Base-by-base conservation (phyloP, 2,113 vertebrate genomes). In the Candoia aspera region DNA sequence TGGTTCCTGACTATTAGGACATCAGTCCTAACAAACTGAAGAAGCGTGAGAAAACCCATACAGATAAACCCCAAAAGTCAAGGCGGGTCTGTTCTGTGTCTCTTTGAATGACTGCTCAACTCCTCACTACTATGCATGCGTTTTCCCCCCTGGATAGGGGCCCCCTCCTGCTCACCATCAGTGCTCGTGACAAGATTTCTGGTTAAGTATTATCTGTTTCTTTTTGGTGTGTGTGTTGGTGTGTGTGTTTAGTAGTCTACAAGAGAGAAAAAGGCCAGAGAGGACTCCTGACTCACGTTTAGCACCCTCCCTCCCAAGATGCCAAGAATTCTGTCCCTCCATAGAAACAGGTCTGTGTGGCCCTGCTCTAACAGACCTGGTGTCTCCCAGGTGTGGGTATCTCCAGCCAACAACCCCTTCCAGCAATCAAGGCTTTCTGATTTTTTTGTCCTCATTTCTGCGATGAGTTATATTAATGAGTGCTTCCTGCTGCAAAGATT, bases 401-500 rank as follows among this genome's bases (percentile, higher is more conserved):
- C 91, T 90, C 90, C 95, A 94, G 94, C 94, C 87, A 95, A 91
- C 95, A 96, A 95, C 4, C 86, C 95, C 94, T 94, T 94, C 94
- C 88, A 96, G 94, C 95, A 89, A 95, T 13, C 60, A 94, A 94
- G 95, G 93, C 95, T 92, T 90, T 73, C 17, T 2, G 13, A n/a
- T 49, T 49, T 49, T 94, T 96, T 96, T 96, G 96, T 95, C 95
- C 96, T 96, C 96, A 91, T 93, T 96, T 94, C 92, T 93, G 93
- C 95, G 96, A 90, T 92, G 94, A 96, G 96, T 90, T 79, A 91
- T 94, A 96, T 97, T 95, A 96, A 86, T 83, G 94, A 96, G 95
- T 93, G 94, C 94, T 96, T 96, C 97, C 96, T 96, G 95, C 94
- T 88, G 95, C 94, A 94, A 95, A 93, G 94, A 96, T 95, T 96